Evolutionary conservation across 1,140 invertebrate species (phyloP).

Genomic region (Cardiocondyla obscurior): DNA sequence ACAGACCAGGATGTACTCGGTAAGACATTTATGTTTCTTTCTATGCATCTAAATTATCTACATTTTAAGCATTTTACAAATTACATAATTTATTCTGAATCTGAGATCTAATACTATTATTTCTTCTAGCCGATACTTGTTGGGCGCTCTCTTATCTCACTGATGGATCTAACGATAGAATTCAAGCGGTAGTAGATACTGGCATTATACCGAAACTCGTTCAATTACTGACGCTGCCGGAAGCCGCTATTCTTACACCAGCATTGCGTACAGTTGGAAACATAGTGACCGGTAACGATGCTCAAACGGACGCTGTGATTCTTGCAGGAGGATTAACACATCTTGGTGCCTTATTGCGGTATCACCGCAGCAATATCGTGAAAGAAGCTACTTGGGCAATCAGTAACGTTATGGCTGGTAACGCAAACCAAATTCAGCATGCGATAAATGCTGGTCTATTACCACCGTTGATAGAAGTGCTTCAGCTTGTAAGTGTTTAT

Average conservation of each 20-base stretch:
- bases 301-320: constrained; percentile 96
- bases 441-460: constrained; percentile 90
- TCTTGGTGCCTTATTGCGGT: constrained; percentile 89
- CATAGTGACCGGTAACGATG: constrained; percentile 93
- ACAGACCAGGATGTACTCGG: constrained; percentile 90
- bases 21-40: constrained; percentile 74
- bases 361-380: constrained; percentile 88
- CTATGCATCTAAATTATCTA: no score
- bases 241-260: constrained; percentile 93
- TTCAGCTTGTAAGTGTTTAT: constrained; percentile 85
- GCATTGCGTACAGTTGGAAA: constrained; percentile 95
- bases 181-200: constrained; percentile 91
- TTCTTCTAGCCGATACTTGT: constrained; percentile 92
- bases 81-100: not conserved
- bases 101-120: constrained; percentile 17
- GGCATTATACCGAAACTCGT: constrained; percentile 91
- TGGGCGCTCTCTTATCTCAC: constrained; percentile 99
- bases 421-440: constrained; percentile 89
- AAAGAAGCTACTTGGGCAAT: constrained; percentile 94
- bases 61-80: not conserved
- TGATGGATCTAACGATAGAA: constrained; percentile 96
- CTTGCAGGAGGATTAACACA: constrained; percentile 90
- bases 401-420: constrained; percentile 93
- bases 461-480: constrained; percentile 88
- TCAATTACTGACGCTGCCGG: constrained; percentile 88